These are phyloP conservation scores for Sternotherus odoratus DNA, from an alignment of 2,797 vertebrate genomes.

Conservation along the genomic window DNA sequence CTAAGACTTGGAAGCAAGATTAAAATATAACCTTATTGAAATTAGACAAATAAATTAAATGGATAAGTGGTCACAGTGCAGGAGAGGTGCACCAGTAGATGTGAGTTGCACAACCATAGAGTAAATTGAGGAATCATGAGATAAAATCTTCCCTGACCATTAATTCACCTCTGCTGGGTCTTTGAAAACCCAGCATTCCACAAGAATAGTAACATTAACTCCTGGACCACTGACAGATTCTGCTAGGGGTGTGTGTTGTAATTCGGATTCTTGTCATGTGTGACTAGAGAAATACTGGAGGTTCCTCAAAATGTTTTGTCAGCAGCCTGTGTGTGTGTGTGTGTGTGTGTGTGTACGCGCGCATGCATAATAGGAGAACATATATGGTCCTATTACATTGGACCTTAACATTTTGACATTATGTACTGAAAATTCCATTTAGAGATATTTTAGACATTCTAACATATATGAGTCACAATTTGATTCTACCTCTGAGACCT, in stretches of 20 bases:
- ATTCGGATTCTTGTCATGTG: not conserved
- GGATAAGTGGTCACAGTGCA: not conserved
- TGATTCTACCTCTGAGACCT: not conserved
- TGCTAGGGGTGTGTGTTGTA: not conserved
- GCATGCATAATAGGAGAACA: not conserved
- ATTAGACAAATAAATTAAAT: constrained; percentile 1
- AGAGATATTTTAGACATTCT: not conserved
- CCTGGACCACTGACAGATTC: not conserved
- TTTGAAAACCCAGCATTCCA: not conserved
- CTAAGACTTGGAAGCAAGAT: not conserved
- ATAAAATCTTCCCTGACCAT: not conserved
- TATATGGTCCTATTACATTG: not conserved
- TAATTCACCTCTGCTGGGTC: not conserved
- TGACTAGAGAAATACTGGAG: constrained; percentile 3
- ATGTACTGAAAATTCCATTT: not conserved
- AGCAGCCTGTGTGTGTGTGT: not conserved
- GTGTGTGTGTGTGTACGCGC: not conserved
- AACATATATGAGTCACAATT: not conserved
- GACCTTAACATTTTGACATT: not conserved
- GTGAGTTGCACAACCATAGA: not conserved
- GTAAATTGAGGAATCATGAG: not conserved
- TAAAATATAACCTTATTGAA: constrained; percentile 6
- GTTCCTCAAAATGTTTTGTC: constrained; percentile 36
- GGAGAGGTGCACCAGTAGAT: not conserved
- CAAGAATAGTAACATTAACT: not conserved